phyloP scores from a whole-genome alignment of 2,113 vertebrate genomes.

The Chaetura pelagica region DNA sequence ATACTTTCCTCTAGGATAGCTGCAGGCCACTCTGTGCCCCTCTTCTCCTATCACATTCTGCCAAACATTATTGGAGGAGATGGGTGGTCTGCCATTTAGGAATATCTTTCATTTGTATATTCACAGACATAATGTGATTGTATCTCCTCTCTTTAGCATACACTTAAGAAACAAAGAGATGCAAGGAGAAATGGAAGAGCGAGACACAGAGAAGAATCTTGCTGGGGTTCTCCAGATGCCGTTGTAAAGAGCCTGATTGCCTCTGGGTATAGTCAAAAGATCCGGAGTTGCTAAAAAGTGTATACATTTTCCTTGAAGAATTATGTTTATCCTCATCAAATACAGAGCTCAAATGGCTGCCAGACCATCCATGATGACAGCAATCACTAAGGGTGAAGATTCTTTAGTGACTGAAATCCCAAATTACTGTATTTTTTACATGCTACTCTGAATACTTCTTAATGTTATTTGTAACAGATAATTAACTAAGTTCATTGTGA shows the following conservation, averaged over 20 bases:
- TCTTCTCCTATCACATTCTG: background rate
- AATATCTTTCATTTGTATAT: background rate
- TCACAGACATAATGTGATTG: background rate
- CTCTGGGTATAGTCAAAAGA: constrained; percentile 35
- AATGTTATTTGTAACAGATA: background rate
- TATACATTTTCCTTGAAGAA: constrained; percentile 37
- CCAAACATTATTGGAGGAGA: background rate
- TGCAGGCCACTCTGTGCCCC: background rate
- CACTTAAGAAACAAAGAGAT: background rate
- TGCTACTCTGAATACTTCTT: constrained; percentile 3
- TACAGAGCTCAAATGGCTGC: constrained; percentile 5
- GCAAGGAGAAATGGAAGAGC: background rate
- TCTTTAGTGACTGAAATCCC: constrained; percentile 38
- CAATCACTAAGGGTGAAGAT: constrained; percentile 10
- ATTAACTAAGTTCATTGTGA: constrained; percentile 6
- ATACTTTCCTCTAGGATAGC: background rate
- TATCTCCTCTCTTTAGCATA: background rate
- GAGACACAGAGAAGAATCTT: background rate
- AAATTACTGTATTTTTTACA: constrained; percentile 27
- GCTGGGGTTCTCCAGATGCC: background rate
- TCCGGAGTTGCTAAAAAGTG: constrained; percentile 35
- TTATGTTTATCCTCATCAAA: constrained; percentile 40
- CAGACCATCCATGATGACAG: constrained; percentile 21
- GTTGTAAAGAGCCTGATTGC: constrained; percentile 23
- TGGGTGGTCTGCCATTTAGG: background rate